These are phyloP conservation scores for Garrulus glandarius DNA, from an alignment of 2,797 vertebrate genomes.

Conservation along the genomic window DNA sequence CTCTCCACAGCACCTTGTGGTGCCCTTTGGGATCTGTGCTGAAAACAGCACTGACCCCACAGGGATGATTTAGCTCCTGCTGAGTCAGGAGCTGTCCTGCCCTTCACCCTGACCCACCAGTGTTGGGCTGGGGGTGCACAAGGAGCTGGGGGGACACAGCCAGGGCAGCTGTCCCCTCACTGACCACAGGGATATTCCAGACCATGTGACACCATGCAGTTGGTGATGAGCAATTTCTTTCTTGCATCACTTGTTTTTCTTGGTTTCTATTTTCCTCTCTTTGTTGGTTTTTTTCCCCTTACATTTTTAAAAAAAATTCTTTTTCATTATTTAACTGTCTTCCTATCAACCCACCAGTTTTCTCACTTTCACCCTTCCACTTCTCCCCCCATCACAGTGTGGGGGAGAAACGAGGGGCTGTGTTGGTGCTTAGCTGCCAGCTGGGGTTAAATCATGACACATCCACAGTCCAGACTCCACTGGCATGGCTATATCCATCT, in stretches of 20 bases:
- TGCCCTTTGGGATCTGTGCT: neutral
- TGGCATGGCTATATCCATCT: neutral
- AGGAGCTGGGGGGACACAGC: neutral
- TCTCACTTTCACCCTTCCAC: neutral
- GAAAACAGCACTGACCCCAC: neutral
- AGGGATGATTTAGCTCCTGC: neutral
- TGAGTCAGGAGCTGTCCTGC: neutral
- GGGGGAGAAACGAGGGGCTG: neutral
- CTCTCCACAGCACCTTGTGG: neutral
- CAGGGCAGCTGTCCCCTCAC: neutral
- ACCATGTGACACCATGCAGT: neutral
- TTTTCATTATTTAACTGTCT: neutral
- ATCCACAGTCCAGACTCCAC: neutral
- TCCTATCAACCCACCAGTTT: neutral
- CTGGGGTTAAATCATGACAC: neutral
- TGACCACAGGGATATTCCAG: neutral
- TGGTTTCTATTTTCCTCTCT: neutral
- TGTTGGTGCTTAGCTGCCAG: neutral
- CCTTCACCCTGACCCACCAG: neutral
- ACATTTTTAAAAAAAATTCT: rapidly evolving
- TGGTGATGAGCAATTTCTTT: neutral
- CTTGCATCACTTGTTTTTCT: neutral
- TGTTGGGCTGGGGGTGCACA: too few species aligned
- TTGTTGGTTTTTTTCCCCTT: rapidly evolving
- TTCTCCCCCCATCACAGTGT: neutral